Base-by-base conservation (phyloP, 1,140 invertebrate genomes). In the Drosophila busckii region DNA sequence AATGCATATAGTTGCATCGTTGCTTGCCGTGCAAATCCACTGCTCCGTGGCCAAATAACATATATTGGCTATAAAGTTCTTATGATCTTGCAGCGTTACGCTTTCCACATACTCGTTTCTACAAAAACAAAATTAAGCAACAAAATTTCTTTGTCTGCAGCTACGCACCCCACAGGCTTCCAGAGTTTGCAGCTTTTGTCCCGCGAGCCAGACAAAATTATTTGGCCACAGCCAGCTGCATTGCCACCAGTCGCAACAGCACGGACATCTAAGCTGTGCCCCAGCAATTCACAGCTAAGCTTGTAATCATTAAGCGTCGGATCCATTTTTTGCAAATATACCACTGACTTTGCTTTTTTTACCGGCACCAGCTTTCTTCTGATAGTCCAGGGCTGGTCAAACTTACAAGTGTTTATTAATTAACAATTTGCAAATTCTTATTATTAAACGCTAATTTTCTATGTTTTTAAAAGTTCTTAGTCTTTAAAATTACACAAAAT, bases 101-200 rank as follows among this genome's bases (percentile, higher is more conserved):
- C 90, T 90, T 78, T 93, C 92, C 1, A 55, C 89, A 88, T 73
- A 89, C 88, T 52, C 90, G 88, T 86, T 62, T 45, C 89, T 90
- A 59, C 87, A 91, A 89, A 70, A 38, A 16, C n/a, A 0, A 16
- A 10, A 85, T 40, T 41, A 49, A 13, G 15, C 20, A 31, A 12
- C 1, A 19, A 9, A 6, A 2, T 32, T 9, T 23, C 40, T n/a
- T 26, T 40, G 13, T 31, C 29, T 61, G 1, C 20, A 12, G 9
- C 4, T 26, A 54, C 75, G 22, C 89, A 96, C 95, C 91, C 92
- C 78, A 92, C 91, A 10, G 92, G 92, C 80, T 91, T 91, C 95
- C 95, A 98, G 5, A 96, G 87, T 88, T 93, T 93, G 7, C 93
- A 92, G 10, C 94, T 95, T 86, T 92, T 92, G 87, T 98, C 96